A percentile compares a stretch with the other conserved stretches of the same genome.
Conservation (phyloP, 2,888 invertebrate genomes). For the Villa cingulata region DNA sequence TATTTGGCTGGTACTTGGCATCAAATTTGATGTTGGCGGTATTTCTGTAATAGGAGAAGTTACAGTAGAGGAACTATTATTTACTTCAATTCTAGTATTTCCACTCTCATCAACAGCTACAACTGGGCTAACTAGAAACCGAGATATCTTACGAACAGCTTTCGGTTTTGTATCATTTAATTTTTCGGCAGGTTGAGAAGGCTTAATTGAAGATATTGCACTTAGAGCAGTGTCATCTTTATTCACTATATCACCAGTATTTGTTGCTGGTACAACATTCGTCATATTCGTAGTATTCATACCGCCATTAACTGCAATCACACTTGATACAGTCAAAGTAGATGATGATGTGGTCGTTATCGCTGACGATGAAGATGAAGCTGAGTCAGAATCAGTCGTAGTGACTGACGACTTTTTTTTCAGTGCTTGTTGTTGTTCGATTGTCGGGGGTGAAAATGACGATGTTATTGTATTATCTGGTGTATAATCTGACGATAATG, state of each 20-base stretch:
- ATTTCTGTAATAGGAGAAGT: background rate
- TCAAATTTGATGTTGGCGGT: background rate
- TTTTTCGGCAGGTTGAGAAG: background rate
- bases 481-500: conserved; percentile 39
- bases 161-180: conserved; percentile 36
- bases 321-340: background rate
- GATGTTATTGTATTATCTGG: conserved; percentile 40
- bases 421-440: conserved; percentile 16
- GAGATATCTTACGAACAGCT: conserved; percentile 57
- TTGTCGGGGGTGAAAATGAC: conserved; percentile 18
- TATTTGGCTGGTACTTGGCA: conserved; percentile 1
- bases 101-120: conserved; percentile 36
- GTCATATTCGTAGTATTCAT: background rate
- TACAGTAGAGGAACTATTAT: background rate
- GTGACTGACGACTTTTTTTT: conserved; percentile 11
- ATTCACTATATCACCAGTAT: background rate
- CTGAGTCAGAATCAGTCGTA: conserved; percentile 1
- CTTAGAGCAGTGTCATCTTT: background rate
- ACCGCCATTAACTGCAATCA: background rate
- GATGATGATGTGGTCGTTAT: background rate
- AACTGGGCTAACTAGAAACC: conserved; percentile 72
- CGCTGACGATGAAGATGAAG: background rate
- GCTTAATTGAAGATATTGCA: background rate
- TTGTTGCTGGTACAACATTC: too few relatives aligned
- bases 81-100: conserved; percentile 14